Base-by-base conservation (phyloP, 2,113 vertebrate genomes). In the Macrotus californicus region DNA sequence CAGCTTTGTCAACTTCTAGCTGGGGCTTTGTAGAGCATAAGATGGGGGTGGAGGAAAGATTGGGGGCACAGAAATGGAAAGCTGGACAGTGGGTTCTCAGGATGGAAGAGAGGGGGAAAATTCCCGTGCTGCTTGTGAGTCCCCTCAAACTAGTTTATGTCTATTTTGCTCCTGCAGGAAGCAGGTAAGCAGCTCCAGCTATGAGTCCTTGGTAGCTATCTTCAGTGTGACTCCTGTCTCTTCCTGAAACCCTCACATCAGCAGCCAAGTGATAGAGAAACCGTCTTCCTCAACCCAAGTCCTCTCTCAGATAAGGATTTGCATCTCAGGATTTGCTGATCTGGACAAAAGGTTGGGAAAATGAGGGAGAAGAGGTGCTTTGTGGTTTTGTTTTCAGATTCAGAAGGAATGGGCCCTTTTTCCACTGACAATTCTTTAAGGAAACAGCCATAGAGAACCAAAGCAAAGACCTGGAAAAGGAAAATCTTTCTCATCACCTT, bases 1-100 rank as follows among this genome's bases (percentile, higher is more conserved):
- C 91, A 93, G 96, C 97, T 96, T 93, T 96, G 94, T 97, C 96
- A 96, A 48, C 91, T 94, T 95, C 43, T 80, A 96, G 91, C 93
- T 36, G 59, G 73, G 94, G 95, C 85, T 95, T 93, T 91, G 94
- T 76, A n/a, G 73, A 87, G 61, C 16, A 1, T 39, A 82, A 81
- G 91, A 46, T 56, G 87, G 96, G 90, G 70, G 82, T 31, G 66
- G 72, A 56, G 59, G 41, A 7, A 54, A 66, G 72, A 34, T 91
- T 59, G 61, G 86, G 79, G 90, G 69, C 75, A 73, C 41, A n/a
- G 82, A 59, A 73, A 67, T 94, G 73, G 77, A 46, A 73, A 81
- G 54, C 85, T 67, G 84, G 90, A 61, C 84, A 61, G 79, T 46
- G 87, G n/a, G 36, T 36, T 36, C 26, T 95, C 64, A 31, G 77